These are phyloP conservation scores for Drosophila miranda DNA, from an alignment of 1,140 invertebrate species.

Conservation along the genomic window DNA sequence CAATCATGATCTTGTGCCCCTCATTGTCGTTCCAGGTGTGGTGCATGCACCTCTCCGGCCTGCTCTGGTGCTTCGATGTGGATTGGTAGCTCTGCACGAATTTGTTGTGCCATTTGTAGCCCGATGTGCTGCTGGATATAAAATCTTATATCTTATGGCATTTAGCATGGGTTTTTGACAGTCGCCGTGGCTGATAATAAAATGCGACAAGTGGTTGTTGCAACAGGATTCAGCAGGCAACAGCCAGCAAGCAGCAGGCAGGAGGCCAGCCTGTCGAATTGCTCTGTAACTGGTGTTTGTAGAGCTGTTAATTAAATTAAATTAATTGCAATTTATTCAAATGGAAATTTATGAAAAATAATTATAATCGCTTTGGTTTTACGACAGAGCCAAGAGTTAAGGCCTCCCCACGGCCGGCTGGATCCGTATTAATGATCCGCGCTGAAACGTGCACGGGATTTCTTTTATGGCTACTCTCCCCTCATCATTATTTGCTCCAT, in stretches of 20 bases:
- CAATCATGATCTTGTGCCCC: constrained; percentile 4
- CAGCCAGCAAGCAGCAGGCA: constrained; percentile 2
- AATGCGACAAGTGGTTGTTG: constrained; percentile 60
- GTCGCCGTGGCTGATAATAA: constrained; percentile 67
- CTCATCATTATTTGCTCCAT: constrained; percentile 52
- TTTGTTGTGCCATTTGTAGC: constrained; percentile 62
- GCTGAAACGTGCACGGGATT: constrained; percentile 19
- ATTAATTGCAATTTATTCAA: constrained; percentile 48
- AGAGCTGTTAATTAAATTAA: constrained; percentile 68
- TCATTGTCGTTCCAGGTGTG: constrained; percentile 11
- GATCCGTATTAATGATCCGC: constrained; percentile 30
- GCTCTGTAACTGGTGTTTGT: constrained; percentile 50
- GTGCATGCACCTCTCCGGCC: neutral
- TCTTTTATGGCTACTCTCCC: constrained; percentile 7
- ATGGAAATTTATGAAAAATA: constrained; percentile 32
- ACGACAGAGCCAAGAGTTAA: constrained; percentile 10
- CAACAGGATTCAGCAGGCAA: constrained; percentile 21
- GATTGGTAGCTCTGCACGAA: constrained; percentile 67
- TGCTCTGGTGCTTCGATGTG: neutral
- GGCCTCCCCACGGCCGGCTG: neutral
- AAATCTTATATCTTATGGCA: constrained; percentile 62
- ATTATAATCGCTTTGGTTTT: constrained; percentile 30
- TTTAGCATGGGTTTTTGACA: constrained; percentile 69
- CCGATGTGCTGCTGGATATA: constrained; percentile 55
- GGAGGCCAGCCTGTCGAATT: constrained; percentile 13